These are phyloP conservation scores for Crypturellus tataupa DNA, from an alignment of 2,797 vertebrate genomes.

Conservation along the genomic window DNA sequence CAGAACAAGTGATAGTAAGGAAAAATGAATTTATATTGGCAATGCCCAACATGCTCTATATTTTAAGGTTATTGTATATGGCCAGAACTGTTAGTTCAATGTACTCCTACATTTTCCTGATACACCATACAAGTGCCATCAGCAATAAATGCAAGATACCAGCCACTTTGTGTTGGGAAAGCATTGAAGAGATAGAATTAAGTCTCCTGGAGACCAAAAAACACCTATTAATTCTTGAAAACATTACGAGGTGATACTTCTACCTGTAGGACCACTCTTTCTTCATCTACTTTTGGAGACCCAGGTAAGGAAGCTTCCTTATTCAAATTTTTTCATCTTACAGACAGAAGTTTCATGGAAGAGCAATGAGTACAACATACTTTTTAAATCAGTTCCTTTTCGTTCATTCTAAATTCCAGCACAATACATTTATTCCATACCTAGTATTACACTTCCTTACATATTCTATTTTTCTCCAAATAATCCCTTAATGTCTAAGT, in stretches of 20 bases:
- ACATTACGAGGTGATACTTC: not conserved
- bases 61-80: not conserved
- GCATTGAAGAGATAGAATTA: not conserved
- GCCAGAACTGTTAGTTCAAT: not conserved
- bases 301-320: not conserved
- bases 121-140: not conserved
- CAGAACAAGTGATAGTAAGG: not conserved
- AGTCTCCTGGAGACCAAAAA: not conserved
- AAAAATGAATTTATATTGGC: not conserved
- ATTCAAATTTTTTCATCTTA: not conserved
- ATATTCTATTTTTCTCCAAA: not conserved
- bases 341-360: not conserved
- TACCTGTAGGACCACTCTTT: not conserved
- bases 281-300: not conserved
- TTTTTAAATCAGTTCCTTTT: not conserved
- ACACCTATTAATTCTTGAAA: not conserved
- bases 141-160: not conserved
- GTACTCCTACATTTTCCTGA: not conserved
- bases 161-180: not conserved
- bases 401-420: not conserved
- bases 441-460: not conserved
- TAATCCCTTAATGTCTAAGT: not conserved
- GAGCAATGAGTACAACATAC: not conserved
- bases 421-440: not conserved
- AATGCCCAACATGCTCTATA: not conserved